Percentiles rank a stretch among this genome's conserved stretches.
Conservation (phyloP, 64 coral and sea anemone genomes). For the Trachythela sp. region DNA sequence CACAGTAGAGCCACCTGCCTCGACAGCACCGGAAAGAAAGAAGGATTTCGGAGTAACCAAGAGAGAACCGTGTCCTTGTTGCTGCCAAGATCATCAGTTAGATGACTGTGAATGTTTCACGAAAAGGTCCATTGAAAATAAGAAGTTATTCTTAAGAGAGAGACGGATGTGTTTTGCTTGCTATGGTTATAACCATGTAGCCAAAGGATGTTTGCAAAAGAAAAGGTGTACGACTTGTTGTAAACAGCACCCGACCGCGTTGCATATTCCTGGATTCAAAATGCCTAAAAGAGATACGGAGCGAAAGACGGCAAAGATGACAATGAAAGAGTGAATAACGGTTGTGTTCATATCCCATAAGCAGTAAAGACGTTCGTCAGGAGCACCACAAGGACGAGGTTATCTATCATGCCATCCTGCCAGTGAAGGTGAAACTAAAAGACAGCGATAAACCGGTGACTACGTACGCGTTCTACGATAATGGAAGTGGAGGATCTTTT, state of each 20-base stretch:
- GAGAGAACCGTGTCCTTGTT: not conserved
- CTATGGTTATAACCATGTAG: slow-evolving; percentile 31
- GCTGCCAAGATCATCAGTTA: not conserved
- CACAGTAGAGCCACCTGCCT: too few species aligned
- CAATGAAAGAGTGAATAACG: not conserved
- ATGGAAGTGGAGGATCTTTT: too few species aligned
- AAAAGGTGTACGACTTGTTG: not conserved
- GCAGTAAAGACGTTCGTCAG: too few species aligned
- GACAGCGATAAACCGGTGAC: not conserved
- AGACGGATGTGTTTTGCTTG: slow-evolving; percentile 10
- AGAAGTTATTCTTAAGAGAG: too few species aligned
- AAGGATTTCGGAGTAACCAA: too few species aligned
- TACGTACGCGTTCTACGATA: too few species aligned
- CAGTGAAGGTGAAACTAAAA: slow-evolving; percentile 46
- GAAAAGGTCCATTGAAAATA: not conserved
- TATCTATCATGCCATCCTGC: slow-evolving; percentile 43
- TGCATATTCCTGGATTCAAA: slow-evolving; percentile 22
- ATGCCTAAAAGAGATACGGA: not conserved
- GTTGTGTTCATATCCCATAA: not conserved
- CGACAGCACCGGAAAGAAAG: too few species aligned
- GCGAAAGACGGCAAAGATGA: not conserved
- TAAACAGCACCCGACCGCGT: not conserved
- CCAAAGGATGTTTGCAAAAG: not conserved
- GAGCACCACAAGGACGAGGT: not conserved
- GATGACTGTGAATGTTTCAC: slow-evolving; percentile 21